A percentile compares a stretch with the other conserved stretches of the same genome.
These are phyloP conservation scores for Neocrepidodera transversa DNA, from an alignment of 2,888 invertebrate species.

Conservation along the genomic window DNA sequence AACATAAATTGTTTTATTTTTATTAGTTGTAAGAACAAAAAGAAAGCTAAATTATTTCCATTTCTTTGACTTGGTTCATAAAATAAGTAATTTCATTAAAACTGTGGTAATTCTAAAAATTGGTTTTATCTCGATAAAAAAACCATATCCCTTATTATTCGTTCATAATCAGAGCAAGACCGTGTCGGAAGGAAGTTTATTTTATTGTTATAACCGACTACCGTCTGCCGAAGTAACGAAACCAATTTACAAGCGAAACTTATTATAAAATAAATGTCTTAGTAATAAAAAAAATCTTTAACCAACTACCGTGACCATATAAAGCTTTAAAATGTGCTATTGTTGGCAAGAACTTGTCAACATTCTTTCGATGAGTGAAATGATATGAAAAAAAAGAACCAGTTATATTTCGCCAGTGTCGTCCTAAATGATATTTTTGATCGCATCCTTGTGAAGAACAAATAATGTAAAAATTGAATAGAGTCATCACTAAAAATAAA, in stretches of 20 bases:
- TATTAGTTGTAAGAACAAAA: too few species aligned
- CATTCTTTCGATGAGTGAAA: background rate
- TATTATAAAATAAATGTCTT: background rate
- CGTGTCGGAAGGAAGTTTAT: conserved; percentile 6
- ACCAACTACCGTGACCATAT: conserved; percentile 7
- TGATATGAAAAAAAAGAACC: background rate
- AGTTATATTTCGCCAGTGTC: background rate
- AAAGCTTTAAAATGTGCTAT: conserved; percentile 3
- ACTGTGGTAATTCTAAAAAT: background rate
- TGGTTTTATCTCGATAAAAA: conserved; percentile 5
- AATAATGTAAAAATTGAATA: too few species aligned
- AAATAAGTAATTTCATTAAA: background rate
- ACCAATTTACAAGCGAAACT: background rate
- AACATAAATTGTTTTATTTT: too few species aligned
- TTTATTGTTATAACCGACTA: background rate
- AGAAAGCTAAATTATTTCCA: too few species aligned
- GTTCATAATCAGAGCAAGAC: conserved; percentile 4
- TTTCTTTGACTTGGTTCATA: too few species aligned
- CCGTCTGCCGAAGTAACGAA: conserved; percentile 1
- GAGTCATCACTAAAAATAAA: too few species aligned
- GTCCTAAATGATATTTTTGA: too few species aligned
- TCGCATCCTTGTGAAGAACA: too few species aligned
- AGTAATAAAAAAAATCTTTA: background rate
- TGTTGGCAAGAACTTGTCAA: conserved; percentile 8
- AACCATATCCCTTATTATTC: background rate